Evolutionary conservation across 2,113 vertebrate species (phyloP).

Genomic region (Prinia subflava): DNA sequence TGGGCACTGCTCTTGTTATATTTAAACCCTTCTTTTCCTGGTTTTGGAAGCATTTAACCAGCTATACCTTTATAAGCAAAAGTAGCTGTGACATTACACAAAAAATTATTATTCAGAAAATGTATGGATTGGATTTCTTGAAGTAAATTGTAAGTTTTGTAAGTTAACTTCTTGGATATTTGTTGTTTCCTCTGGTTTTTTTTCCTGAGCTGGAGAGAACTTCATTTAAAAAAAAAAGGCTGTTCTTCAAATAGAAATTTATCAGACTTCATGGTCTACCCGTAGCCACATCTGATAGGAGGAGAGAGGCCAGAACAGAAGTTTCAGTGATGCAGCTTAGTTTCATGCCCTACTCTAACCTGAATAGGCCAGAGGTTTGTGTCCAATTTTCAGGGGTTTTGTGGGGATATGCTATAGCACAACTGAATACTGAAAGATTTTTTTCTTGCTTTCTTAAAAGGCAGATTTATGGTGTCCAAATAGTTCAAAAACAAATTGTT

Average conservation of each 20-base stretch:
- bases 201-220: background rate
- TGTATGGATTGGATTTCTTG: background rate
- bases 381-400: background rate
- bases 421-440: background rate
- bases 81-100: background rate
- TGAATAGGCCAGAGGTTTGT: background rate
- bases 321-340: background rate
- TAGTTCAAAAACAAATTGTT: background rate
- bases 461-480: background rate
- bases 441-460: background rate
- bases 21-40: background rate
- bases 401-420: background rate
- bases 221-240: background rate
- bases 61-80: slow-evolving; percentile 16
- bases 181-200: background rate
- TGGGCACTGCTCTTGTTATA: background rate
- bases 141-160: background rate
- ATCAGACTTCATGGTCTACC: background rate
- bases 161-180: background rate
- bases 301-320: background rate
- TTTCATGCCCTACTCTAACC: background rate
- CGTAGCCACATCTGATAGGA: background rate
- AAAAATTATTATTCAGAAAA: slow-evolving; percentile 16
- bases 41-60: background rate
- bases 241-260: background rate